Evolutionary conservation across 2,113 vertebrate species (phyloP).

Genomic region (Hyperoodon ampullatus): DNA sequence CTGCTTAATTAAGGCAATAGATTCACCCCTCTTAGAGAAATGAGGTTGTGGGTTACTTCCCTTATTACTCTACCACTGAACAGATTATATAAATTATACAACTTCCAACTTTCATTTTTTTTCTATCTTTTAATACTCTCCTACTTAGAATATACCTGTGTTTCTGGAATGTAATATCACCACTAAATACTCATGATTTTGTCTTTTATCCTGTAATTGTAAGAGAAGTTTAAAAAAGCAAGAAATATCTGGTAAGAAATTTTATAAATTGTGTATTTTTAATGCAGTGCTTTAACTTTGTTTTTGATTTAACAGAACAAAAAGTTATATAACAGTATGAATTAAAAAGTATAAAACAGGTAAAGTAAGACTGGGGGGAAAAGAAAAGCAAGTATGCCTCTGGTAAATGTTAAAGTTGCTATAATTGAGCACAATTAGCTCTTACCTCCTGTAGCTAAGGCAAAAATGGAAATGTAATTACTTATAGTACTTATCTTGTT

Average conservation of each 20-base stretch:
- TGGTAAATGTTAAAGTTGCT: not conserved
- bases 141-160: not conserved
- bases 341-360: not conserved
- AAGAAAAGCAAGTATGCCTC: not conserved
- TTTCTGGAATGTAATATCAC: not conserved
- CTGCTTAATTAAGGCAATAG: not conserved
- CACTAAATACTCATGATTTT: not conserved
- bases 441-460: constrained; percentile 35
- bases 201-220: not conserved
- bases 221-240: not conserved
- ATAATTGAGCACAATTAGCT: not conserved
- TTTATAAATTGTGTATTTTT: not conserved
- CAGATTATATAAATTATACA: not conserved
- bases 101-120: not conserved
- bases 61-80: not conserved
- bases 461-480: constrained; percentile 64
- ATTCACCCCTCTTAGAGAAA: not conserved
- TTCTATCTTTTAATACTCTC: not conserved
- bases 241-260: not conserved
- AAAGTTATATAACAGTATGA: not conserved
- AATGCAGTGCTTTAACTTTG: not conserved
- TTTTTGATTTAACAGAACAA: not conserved
- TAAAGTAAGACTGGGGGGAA: not conserved
- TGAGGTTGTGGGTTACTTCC: not conserved
- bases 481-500: constrained; percentile 57